Evolutionary conservation across 1,140 invertebrate genomes (phyloP).

Genomic region (Psix sp.): DNA sequence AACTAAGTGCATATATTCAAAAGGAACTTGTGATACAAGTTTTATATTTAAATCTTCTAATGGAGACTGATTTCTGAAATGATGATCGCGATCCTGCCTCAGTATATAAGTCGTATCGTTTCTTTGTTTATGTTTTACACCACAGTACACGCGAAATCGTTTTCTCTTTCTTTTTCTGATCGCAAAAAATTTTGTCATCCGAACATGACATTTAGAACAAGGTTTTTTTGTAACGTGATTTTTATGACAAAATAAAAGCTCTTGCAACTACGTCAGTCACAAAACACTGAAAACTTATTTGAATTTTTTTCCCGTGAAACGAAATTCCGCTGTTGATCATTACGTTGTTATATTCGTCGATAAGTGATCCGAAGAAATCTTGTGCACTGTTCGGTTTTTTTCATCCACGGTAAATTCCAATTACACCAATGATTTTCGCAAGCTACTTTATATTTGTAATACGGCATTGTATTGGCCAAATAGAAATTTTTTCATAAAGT

Average conservation of each 20-base stretch:
- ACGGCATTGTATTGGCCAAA: conserved; percentile 4
- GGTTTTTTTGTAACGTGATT: not conserved
- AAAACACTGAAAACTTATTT: conserved; percentile 13
- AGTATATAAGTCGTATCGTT: not conserved
- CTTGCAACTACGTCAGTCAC: conserved; percentile 3
- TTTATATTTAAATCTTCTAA: conserved; percentile 4
- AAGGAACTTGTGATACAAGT: conserved; percentile 21
- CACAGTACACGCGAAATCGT: not conserved
- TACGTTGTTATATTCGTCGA: conserved; percentile 2
- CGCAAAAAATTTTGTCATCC: not conserved
- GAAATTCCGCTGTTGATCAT: not conserved
- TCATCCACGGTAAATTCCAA: conserved; percentile 9
- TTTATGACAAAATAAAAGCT: conserved; percentile 12
- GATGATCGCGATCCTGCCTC: conserved; percentile 11
- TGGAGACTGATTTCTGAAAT: conserved; percentile 3
- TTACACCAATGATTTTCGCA: not conserved
- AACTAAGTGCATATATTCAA: conserved; percentile 23
- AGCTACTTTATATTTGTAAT: not conserved
- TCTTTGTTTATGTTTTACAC: conserved; percentile 5
- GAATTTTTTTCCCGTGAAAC: conserved; percentile 6
- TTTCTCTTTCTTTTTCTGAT: not conserved
- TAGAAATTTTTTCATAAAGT: not conserved
- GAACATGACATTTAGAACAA: conserved; percentile 14
- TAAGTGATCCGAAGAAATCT: conserved; percentile 2
- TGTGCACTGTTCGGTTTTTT: not conserved